Evolutionary conservation across 2,888 invertebrate species (phyloP).

Genomic region (Suillia variegata): DNA sequence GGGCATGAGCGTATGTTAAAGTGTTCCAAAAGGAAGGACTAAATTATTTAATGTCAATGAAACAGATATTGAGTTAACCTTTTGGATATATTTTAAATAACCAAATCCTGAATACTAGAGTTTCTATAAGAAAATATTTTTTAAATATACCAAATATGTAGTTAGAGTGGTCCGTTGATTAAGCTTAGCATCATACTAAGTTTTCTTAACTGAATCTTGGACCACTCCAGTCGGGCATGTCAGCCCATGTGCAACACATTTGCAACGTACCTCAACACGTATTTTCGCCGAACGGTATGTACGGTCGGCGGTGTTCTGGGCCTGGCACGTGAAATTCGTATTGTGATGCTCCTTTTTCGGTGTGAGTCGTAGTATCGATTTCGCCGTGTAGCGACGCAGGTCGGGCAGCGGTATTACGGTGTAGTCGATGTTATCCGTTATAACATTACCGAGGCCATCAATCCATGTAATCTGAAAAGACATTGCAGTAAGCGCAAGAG

Average conservation of each 20-base stretch:
- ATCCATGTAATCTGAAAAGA: conserved; percentile 84
- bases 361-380: conserved; percentile 80
- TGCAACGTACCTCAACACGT: conserved; percentile 73
- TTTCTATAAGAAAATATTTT: no score
- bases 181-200: no score
- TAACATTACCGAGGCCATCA: conserved; percentile 83
- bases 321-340: conserved; percentile 89
- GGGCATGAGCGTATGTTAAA: no score
- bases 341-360: conserved; percentile 90
- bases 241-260: not conserved
- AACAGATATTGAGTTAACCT: no score
- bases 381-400: conserved; percentile 82
- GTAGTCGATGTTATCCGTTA: conserved; percentile 80
- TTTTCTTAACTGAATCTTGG: no score
- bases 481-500: not conserved
- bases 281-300: conserved; percentile 82
- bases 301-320: conserved; percentile 87
- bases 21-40: no score
- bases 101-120: no score
- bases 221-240: no score
- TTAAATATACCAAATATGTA: no score
- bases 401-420: conserved; percentile 77
- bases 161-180: no score
- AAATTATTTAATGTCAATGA: no score
- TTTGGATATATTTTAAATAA: no score